phyloP scores from a whole-genome alignment of 2,113 vertebrate species.

The Apodemus speciosus region DNA sequence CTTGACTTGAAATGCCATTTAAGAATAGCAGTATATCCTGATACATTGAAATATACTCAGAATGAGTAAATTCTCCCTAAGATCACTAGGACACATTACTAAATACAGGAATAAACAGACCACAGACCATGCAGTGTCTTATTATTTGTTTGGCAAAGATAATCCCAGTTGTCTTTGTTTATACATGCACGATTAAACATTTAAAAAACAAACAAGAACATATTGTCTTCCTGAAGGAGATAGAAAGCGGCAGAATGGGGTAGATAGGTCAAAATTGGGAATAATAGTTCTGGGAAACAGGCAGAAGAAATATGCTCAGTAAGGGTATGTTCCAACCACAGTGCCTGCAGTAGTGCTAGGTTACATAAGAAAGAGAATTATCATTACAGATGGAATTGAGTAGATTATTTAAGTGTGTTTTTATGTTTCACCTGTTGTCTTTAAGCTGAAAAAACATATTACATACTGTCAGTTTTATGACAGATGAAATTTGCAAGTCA shows the following conservation, averaged over 20 bases:
- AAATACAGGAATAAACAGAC: not conserved
- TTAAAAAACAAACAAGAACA: not conserved
- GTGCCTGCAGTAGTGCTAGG: not conserved
- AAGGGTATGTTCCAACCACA: not conserved
- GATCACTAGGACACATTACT: not conserved
- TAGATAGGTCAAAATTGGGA: not conserved
- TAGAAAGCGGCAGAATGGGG: not conserved
- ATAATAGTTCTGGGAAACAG: not conserved
- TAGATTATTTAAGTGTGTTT: not conserved
- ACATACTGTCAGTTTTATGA: not conserved
- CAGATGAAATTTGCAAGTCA: not conserved
- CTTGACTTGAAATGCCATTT: not conserved
- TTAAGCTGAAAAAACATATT: not conserved
- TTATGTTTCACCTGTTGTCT: not conserved
- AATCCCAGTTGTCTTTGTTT: not conserved
- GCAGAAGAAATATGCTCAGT: not conserved
- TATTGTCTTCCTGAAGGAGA: not conserved
- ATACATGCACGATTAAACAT: not conserved
- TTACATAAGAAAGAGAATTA: not conserved
- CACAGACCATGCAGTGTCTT: not conserved
- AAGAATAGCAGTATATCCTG: not conserved
- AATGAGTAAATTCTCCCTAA: not conserved
- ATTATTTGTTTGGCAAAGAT: not conserved
- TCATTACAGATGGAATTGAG: not conserved
- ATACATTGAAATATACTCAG: not conserved